These are phyloP conservation scores for Enhydra lutris DNA, from an alignment of 2,113 vertebrate species.

Conservation along the genomic window DNA sequence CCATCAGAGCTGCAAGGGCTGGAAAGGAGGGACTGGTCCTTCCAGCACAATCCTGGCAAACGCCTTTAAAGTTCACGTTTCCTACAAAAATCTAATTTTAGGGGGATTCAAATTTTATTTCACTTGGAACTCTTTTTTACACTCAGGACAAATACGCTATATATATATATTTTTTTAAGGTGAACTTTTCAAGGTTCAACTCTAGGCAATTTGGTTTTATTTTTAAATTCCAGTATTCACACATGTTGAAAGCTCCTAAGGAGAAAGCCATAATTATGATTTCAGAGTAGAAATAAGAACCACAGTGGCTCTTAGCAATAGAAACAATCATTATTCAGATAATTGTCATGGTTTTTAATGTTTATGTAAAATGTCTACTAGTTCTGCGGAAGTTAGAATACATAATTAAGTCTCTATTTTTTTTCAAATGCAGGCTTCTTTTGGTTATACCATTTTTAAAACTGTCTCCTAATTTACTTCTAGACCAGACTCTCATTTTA, in stretches of 20 bases:
- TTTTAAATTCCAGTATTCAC: background rate
- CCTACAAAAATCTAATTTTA: background rate
- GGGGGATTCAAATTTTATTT: background rate
- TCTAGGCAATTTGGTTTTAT: background rate
- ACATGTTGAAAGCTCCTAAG: background rate
- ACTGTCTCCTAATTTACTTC: background rate
- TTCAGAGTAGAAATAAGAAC: conserved; percentile 46
- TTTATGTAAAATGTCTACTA: conserved; percentile 43
- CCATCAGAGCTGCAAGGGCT: background rate
- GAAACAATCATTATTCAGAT: background rate
- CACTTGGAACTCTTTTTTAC: background rate
- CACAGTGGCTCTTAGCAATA: background rate
- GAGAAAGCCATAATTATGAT: background rate
- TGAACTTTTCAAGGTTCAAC: background rate
- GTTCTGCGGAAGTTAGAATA: background rate
- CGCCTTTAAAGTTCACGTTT: background rate
- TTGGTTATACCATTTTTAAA: background rate
- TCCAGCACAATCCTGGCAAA: background rate
- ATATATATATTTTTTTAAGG: background rate
- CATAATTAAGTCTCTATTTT: background rate
- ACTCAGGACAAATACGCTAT: background rate
- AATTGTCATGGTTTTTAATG: background rate
- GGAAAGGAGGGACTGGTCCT: background rate
- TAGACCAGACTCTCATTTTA: background rate
- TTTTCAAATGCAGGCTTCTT: conserved; percentile 14